These are phyloP conservation scores for Aythya baeri DNA, from an alignment of 2,113 vertebrate genomes.

Conservation along the genomic window DNA sequence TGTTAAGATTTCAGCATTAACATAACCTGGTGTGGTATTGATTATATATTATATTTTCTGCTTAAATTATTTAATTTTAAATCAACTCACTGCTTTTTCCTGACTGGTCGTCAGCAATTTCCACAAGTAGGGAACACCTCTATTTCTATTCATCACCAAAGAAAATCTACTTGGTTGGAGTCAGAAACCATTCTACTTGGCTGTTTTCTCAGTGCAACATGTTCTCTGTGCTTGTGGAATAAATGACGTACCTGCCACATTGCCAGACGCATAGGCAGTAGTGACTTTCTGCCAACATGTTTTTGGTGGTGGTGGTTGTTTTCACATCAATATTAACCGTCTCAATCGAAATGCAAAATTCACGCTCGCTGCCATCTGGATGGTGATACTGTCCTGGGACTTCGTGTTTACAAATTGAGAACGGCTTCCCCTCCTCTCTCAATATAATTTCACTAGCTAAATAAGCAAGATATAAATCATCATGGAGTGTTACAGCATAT, in stretches of 20 bases:
- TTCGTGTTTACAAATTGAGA: conserved; percentile 1
- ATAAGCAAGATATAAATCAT: neutral
- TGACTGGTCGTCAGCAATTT: neutral
- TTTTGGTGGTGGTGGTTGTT: neutral
- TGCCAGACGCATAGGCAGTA: neutral
- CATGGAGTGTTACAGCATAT: neutral
- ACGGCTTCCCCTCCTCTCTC: neutral
- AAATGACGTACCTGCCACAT: neutral
- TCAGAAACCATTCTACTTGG: neutral
- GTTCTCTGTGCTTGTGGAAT: neutral
- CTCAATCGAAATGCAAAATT: conserved; percentile 40
- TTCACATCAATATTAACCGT: conserved; percentile 1
- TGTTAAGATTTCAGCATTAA: neutral
- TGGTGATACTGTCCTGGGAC: neutral
- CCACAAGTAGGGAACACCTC: neutral
- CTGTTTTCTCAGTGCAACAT: neutral
- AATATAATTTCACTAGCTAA: neutral
- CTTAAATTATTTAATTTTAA: conserved; percentile 22
- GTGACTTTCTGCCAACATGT: neutral
- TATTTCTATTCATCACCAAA: neutral
- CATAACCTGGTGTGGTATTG: neutral
- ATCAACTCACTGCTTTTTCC: neutral
- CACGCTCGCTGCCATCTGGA: conserved; percentile 40
- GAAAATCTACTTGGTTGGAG: neutral
- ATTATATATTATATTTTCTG: neutral